Evolutionary conservation across 2,797 vertebrate genomes (phyloP), one percentile per base, ranked within the genome.

Genomic region (Synaphobranchus kaupii): DNA sequence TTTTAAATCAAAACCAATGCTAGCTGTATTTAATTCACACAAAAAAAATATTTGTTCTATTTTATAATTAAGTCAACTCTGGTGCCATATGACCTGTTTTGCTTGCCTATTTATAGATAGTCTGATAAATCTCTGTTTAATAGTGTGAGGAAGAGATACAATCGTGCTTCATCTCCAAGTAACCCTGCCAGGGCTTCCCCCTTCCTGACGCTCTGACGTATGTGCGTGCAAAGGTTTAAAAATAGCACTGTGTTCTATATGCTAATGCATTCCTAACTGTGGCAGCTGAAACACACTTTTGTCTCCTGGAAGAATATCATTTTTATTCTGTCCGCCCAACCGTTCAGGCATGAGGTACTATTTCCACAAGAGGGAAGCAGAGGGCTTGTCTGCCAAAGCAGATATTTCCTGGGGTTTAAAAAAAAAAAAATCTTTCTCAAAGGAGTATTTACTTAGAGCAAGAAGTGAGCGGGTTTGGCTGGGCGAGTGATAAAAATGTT

Each of bases 291-390:
- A 10, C 68, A 31, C 28, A 39, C 28, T 73, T 4, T 31, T 4
- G 8, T 68, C 68, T 73, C 12, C 31, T 83, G 48, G 50, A 39
- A 31, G 28, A 17, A 17, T 90, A 92, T 88, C 89, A 98, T 98
- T 87, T 39, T 97, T 97, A 9, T 99, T 99, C 94, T 98, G 97
- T 87, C 95, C 94, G 93, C 98, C 99, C 63, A 98, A 96, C 85
- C 98, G 95, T 89, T 98, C 92, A 86, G 98, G 90, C 3, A 98
- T 90, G 9, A 17, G 71, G 13, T 39, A 34, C 15, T 76, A 76
- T 20, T 97, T 96, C 98, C 98, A 99, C 90, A 99, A 92, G 85
- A 98, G 95, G 91, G 96, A 94, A 89, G 93, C 95, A 34, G 96
- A 96, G 88, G 96, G 95, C 90, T 91, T 92, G 82, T 97, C 96